Evolutionary conservation across 2,888 invertebrate species (phyloP), one percentile per base, ranked within the genome.

Genomic region (Dugesia japonica): DNA sequence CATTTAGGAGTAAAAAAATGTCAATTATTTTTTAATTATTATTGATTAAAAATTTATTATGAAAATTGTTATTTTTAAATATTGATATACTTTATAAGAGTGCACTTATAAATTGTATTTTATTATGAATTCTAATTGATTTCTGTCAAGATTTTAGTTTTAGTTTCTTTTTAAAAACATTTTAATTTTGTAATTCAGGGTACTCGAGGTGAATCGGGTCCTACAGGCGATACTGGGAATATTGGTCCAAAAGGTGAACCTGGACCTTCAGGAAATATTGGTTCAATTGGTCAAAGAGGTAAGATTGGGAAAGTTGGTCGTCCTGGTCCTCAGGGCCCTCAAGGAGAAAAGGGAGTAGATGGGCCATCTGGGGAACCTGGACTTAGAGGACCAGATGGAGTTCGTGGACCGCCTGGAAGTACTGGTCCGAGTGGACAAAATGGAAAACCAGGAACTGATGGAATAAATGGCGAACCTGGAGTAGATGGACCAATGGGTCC

Each of bases 321-420:
- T 4, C 26, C 28, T 26, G 75, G 78, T 0, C 23, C 76, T 7
- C 56, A 23, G 13, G 79, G 80, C 28, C 15, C 71, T 17, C n/a
- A 31, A 31, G 79, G 79, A 9, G n/a, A 33, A 27, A 74, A 26
- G 9, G 73, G 73, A 9, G 26, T 26, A 13, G 26, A 23, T 26
- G 73, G 73, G 28, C 28, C 73, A 23, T 28, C 73, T 26, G 73
- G 73, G 15, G 28, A 72, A 72, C 17, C 73, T 23, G 73, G 73
- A 20, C 28, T 26, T 13, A 72, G n/a, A 28, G 73, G 73, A 26
- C 73, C 73, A 72, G 23, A 38, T 15, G 79, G 79, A 1, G 0
- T 26, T 7, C 27, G 72, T n/a, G 72, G 79, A 38, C 23, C 26
- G 13, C 13, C 28, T 27, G 79, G 79, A 23, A 28, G 28, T 0